Evolutionary conservation across 2,797 vertebrate genomes (phyloP), one percentile per base, ranked within the genome.

Genomic region (Amblyraja radiata): DNA sequence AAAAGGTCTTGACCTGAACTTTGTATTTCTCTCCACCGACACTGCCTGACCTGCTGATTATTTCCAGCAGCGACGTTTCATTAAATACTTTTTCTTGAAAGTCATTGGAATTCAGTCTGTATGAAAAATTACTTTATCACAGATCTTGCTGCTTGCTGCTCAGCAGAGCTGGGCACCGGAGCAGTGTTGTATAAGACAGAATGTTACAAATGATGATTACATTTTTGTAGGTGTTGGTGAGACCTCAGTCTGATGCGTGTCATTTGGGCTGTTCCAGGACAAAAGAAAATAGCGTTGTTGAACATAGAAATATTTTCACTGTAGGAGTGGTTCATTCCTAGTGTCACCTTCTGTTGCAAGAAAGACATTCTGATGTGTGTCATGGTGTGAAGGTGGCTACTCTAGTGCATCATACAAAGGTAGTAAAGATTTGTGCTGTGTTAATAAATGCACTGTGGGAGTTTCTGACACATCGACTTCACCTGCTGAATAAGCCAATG

Each of bases 321-420:
- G 71, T 73, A 92, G 39, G 25, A 54, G 71, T 74, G 10, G 32
- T 90, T 68, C 65, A 39, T 0, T 71, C 21, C 36, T 65, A 25
- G 23, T 73, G 68, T 25, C 21, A 71, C 65, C 68, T 39, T 91
- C 88, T 91, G 71, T 54, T 92, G 11, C 10, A 58, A 91, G 11
- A 92, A 71, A 92, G 39, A 74, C 74, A 92, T 16, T 28, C 71
- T 76, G 68, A 74, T 8, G 39, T 91, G 65, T 74, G 68, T 92
- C 90, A 91, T 14, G 46, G 36, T 76, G 71, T 58, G 68, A 92
- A 92, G 68, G 90, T 92, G 90, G 90, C 65, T 76, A 91, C 71
- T 5, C 73, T 71, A 46, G 21, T 74, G 36, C 68, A 54, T 91
- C 36, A 91, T 74, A 54, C 39, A 28, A 63, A 54, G 71, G 39